These are phyloP conservation scores for Prionace glauca DNA, from an alignment of 2,797 vertebrate species.

Conservation along the genomic window DNA sequence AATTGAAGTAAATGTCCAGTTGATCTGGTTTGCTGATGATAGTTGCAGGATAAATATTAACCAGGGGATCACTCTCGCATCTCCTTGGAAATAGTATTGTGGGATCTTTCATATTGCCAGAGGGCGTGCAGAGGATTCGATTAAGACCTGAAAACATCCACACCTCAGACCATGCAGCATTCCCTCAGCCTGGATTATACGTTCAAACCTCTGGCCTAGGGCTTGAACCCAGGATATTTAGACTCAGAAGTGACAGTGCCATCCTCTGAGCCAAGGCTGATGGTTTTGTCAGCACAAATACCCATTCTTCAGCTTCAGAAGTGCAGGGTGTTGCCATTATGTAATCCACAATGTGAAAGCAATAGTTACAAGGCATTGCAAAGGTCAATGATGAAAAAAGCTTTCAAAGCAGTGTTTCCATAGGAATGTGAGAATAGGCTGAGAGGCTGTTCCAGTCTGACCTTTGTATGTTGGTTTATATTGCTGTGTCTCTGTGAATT, in stretches of 20 bases:
- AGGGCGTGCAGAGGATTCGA: neutral
- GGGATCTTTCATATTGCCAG: too few species aligned
- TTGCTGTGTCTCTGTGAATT: neutral
- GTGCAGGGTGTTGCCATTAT: neutral
- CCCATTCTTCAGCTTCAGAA: neutral
- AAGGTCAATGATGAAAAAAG: neutral
- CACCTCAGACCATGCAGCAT: neutral
- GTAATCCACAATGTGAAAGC: neutral
- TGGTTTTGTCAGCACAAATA: fast-evolving
- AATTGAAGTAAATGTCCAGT: neutral
- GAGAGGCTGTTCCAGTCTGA: neutral
- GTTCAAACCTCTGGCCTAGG: neutral
- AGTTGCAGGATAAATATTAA: neutral
- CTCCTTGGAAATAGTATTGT: neutral
- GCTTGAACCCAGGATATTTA: neutral
- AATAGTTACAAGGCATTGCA: neutral
- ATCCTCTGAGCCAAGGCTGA: neutral
- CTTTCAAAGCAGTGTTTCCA: neutral
- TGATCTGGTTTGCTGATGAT: neutral
- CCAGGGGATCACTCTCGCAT: neutral
- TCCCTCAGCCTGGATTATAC: neutral
- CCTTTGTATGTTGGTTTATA: neutral
- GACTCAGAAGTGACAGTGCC: neutral
- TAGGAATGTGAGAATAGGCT: neutral
- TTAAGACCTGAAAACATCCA: neutral